Conservation (phyloP, 2,888 invertebrate species). For the Hermodice carunculata region DNA sequence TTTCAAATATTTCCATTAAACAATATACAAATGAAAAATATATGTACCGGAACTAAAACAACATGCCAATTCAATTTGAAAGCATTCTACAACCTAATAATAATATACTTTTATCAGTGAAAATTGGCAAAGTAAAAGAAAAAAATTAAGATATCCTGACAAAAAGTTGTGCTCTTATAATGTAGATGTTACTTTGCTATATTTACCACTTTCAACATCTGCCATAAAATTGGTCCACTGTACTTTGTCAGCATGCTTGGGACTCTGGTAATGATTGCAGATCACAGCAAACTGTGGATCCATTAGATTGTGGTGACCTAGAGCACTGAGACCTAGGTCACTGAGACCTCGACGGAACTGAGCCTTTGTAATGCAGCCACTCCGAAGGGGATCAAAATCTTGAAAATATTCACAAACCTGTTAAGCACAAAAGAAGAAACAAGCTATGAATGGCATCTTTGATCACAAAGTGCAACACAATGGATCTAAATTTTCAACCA, state of each 20-base stretch:
- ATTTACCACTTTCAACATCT: slow-evolving; percentile 67
- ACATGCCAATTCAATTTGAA: too few relatives aligned
- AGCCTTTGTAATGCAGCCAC: slow-evolving; percentile 63
- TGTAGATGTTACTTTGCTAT: too few relatives aligned
- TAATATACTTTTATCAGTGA: too few relatives aligned
- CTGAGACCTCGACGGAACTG: slow-evolving; percentile 66
- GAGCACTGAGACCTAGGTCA: slow-evolving; percentile 63
- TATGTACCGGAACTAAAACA: too few relatives aligned
- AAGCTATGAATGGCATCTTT: neutral
- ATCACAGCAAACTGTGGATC: slow-evolving; percentile 61
- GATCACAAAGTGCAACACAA: too few relatives aligned
- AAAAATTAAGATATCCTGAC: too few relatives aligned
- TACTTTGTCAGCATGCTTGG: slow-evolving; percentile 57
- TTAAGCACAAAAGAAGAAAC: neutral
- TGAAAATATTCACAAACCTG: slow-evolving; percentile 67
- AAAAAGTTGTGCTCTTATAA: neutral
- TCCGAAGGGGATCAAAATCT: slow-evolving; percentile 67
- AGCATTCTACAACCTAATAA: too few relatives aligned
- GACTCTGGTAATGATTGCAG: slow-evolving; percentile 59
- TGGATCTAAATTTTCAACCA: too few relatives aligned
- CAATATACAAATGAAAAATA: too few relatives aligned
- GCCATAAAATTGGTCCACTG: slow-evolving; percentile 63
- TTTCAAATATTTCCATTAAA: too few relatives aligned
- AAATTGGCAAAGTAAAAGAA: too few relatives aligned
- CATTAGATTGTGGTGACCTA: slow-evolving; percentile 63